Evolutionary conservation across 2,113 vertebrate species (phyloP).

Genomic region (Myocastor coypus): DNA sequence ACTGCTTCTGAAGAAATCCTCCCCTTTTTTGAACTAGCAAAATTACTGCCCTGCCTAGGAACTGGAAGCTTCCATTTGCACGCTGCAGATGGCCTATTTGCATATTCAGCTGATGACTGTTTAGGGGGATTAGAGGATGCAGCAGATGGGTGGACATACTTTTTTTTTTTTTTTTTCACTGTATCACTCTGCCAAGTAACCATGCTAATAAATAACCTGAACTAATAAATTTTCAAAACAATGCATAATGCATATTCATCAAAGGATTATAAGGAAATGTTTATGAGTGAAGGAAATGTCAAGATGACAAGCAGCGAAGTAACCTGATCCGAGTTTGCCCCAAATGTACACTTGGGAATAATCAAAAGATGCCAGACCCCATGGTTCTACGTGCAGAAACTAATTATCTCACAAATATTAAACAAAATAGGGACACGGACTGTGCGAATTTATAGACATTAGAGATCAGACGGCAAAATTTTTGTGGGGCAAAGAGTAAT

Average conservation of each 20-base stretch:
- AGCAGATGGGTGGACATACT: conserved; percentile 73
- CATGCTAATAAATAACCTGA: conserved; percentile 63
- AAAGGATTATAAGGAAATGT: conserved; percentile 15
- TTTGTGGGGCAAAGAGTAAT: conserved; percentile 24
- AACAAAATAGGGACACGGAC: not conserved
- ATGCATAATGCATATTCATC: conserved; percentile 16
- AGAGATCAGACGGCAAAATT: not conserved
- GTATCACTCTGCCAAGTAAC: conserved; percentile 63
- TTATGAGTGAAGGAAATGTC: not conserved
- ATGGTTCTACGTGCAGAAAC: not conserved
- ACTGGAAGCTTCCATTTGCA: conserved; percentile 50
- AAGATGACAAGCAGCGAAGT: conserved; percentile 46
- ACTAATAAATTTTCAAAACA: conserved; percentile 61
- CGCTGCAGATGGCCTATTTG: conserved; percentile 74
- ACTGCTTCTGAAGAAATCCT: not conserved
- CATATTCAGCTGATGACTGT: conserved; percentile 68
- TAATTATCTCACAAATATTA: conserved; percentile 8
- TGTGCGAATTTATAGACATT: conserved; percentile 4
- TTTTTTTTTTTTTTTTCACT: conserved; percentile 53
- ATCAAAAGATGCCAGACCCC: conserved; percentile 18
- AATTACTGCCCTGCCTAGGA: conserved; percentile 28
- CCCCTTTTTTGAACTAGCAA: conserved; percentile 47
- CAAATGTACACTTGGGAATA: conserved; percentile 35
- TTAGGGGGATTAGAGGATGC: conserved; percentile 16
- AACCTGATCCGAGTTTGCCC: not conserved